Percentiles rank a stretch among this genome's conserved stretches.
These are phyloP conservation scores for Campylomormyrus numenius DNA, from an alignment of 2,113 vertebrate species.

Conservation along the genomic window DNA sequence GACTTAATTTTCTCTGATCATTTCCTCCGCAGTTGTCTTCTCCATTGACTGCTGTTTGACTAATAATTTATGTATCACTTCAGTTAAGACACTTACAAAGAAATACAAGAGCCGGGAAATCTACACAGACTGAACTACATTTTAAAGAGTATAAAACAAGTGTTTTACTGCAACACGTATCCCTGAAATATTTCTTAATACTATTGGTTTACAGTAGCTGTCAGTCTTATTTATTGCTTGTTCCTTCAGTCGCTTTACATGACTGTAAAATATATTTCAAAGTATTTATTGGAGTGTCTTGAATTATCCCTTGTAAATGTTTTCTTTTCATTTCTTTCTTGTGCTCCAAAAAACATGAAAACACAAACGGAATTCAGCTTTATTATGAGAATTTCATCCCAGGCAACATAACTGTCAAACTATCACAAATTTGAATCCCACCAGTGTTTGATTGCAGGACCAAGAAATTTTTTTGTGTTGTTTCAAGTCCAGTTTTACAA, in stretches of 20 bases:
- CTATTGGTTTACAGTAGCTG: not conserved
- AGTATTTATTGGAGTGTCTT: not conserved
- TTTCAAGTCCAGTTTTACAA: not conserved
- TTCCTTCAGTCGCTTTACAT: not conserved
- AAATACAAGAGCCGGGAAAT: not conserved
- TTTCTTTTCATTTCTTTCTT: not conserved
- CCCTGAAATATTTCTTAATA: not conserved
- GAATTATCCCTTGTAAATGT: not conserved
- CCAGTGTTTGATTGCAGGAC: not conserved
- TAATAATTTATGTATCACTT: not conserved
- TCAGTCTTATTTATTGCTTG: not conserved
- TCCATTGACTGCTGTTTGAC: not conserved
- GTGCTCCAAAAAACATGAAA: not conserved
- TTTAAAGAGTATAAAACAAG: not conserved
- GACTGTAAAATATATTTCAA: not conserved
- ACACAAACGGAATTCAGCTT: not conserved
- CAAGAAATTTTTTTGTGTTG: not conserved
- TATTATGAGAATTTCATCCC: not conserved
- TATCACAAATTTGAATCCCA: no score
- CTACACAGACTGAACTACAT: not conserved
- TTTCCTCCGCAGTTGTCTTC: not conserved
- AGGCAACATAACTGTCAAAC: not conserved
- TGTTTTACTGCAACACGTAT: not conserved
- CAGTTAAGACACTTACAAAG: not conserved
- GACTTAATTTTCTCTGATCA: not conserved